Evolutionary conservation across 2,888 invertebrate species (phyloP).

Genomic region (Erebia epiphron): DNA sequence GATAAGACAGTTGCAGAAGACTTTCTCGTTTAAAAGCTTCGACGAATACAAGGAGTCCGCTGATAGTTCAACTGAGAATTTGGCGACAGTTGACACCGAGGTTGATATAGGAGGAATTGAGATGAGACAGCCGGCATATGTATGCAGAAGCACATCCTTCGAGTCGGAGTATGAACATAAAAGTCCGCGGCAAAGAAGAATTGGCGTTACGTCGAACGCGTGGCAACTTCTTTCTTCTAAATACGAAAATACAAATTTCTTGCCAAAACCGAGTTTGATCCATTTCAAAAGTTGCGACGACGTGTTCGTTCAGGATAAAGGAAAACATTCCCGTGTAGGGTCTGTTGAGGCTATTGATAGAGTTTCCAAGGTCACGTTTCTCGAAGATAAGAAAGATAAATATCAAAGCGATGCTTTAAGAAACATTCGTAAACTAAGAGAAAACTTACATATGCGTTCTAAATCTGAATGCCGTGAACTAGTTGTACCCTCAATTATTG

Average conservation of each 20-base stretch:
- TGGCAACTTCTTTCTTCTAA: constrained; percentile 53
- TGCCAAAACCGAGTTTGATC: constrained; percentile 53
- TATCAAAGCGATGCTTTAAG: constrained; percentile 40
- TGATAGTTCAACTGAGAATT: constrained; percentile 46
- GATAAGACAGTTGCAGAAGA: constrained; percentile 63
- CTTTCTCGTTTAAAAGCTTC: constrained; percentile 56
- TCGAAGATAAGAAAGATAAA: constrained; percentile 43
- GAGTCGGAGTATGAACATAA: constrained; percentile 41
- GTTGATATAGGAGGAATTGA: constrained; percentile 38
- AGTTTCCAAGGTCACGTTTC: constrained; percentile 33
- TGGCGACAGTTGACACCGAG: constrained; percentile 44
- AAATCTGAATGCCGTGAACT: constrained; percentile 37
- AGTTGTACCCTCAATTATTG: constrained; percentile 49
- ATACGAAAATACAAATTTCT: constrained; percentile 55
- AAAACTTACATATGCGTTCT: constrained; percentile 42
- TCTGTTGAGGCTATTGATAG: constrained; percentile 37
- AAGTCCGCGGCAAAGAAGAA: constrained; percentile 52
- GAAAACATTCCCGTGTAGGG: constrained; percentile 29
- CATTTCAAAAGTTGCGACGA: constrained; percentile 62
- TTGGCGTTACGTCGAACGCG: constrained; percentile 51
- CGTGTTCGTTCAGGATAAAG: constrained; percentile 43
- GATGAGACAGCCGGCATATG: constrained; percentile 38
- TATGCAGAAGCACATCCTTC: constrained; percentile 55
- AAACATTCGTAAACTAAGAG: constrained; percentile 48
- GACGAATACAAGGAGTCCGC: constrained; percentile 49